These are phyloP conservation scores for Lutraria rhynchaena DNA, from an alignment of 1,140 invertebrate genomes.

Conservation along the genomic window DNA sequence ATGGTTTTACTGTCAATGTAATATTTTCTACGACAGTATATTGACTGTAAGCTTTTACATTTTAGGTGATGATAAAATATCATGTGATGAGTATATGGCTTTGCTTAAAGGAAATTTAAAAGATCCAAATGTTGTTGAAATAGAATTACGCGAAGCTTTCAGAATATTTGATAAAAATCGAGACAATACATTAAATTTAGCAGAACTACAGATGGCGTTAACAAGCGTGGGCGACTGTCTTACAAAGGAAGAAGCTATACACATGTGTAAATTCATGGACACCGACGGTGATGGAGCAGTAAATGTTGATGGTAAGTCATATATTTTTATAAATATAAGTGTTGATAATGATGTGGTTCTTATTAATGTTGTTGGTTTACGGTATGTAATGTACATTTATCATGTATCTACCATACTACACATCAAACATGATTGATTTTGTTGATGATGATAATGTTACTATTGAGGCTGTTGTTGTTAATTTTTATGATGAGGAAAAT, in stretches of 20 bases:
- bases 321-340: too few species aligned
- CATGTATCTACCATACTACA: too few species aligned
- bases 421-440: too few species aligned
- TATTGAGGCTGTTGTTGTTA: too few species aligned
- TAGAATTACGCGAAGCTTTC: slow-evolving; percentile 53
- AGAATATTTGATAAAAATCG: slow-evolving; percentile 52
- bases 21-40: too few species aligned
- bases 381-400: too few species aligned
- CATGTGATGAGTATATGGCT: slow-evolving; percentile 34
- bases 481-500: too few species aligned
- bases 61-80: slow-evolving; percentile 3
- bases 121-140: slow-evolving; percentile 32
- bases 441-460: too few species aligned
- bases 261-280: slow-evolving; percentile 44
- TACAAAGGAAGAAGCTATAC: slow-evolving; percentile 17
- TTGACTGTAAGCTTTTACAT: background rate
- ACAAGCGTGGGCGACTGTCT: slow-evolving; percentile 28
- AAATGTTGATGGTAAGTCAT: slow-evolving; percentile 34
- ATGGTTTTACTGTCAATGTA: too few species aligned
- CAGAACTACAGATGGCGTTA: slow-evolving; percentile 31
- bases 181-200: slow-evolving; percentile 36
- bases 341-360: too few species aligned
- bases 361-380: too few species aligned
- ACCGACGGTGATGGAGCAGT: slow-evolving; percentile 21
- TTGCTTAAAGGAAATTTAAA: slow-evolving; percentile 22